Evolutionary conservation across 2,113 vertebrate genomes (phyloP), one percentile per base, ranked within the genome.

Genomic region (Pristiophorus japonicus): DNA sequence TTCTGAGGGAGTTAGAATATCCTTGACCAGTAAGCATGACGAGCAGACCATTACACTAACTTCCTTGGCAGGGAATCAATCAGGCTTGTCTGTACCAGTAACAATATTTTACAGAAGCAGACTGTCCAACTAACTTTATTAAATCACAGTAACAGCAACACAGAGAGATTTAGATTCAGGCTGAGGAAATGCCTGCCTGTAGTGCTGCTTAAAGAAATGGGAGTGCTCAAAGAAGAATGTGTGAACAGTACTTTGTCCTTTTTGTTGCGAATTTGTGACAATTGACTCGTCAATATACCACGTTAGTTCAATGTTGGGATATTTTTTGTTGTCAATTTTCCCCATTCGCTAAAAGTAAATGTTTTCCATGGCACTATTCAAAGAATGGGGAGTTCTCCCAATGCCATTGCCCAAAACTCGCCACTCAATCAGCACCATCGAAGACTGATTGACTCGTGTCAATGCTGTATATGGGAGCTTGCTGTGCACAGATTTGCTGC

Each of bases 1-100:
- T 55, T 88, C 47, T 88, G 22, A 55, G 85, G 47, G 45, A 88
- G 85, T 88, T 88, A 51, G 85, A 88, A 88, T 88, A 88, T 55
- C 27, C 85, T 88, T 88, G 85, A 88, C 78, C 47, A 88, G 85
- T 88, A 88, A 88, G 85, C 85, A 88, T 88, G 47, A 88, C 85
- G 27, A 88, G 22, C 85, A 51, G 85, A 88, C 85, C 85, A 88
- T 55, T 88, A 88, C 85, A 88, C 85, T 88, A 88, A 51, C 47
- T 47, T 88, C 47, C 85, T 30, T 88, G 47, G 85, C 85, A 27
- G 47, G 45, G 45, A 88, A 88, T 88, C 85, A 30, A 55, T 88
- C 85, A 88, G 47, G 85, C 85, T 30, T 88, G 45, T 51, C 47
- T 88, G 45, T 88, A 88, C 85, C 47, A 88, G 51, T 88, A 88